Evolutionary conservation across 2,888 invertebrate genomes (phyloP).

Genomic region (Tachina grossa): DNA sequence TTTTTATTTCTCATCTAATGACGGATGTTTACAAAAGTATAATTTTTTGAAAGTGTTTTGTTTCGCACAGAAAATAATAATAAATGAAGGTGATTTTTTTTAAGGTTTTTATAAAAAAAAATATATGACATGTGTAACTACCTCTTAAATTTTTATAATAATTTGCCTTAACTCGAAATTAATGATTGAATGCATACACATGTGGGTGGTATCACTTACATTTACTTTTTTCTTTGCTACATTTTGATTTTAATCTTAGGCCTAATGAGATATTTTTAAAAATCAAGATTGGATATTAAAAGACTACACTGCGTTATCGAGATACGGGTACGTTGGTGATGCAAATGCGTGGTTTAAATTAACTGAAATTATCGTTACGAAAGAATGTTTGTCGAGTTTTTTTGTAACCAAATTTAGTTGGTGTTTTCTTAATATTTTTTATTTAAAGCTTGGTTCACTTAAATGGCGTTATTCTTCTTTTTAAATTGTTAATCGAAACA

Average conservation of each 20-base stretch:
- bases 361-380: neutral
- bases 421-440: neutral
- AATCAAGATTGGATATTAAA: neutral
- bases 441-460: neutral
- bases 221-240: neutral
- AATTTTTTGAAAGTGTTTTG: constrained; percentile 8
- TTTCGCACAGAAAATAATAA: neutral
- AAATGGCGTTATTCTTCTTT: constrained; percentile 12
- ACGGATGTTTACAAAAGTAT: constrained; percentile 41
- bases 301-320: neutral
- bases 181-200: neutral
- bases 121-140: no score
- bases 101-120: neutral
- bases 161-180: constrained; percentile 1
- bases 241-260: constrained; percentile 9
- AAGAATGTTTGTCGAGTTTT: constrained; percentile 9
- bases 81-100: neutral
- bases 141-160: neutral
- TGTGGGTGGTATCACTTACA: constrained; percentile 21
- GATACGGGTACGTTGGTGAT: neutral
- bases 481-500: neutral
- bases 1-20: constrained; percentile 38
- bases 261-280: constrained; percentile 27
- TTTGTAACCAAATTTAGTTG: constrained; percentile 35
- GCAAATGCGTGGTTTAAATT: constrained; percentile 46